Base-by-base conservation (phyloP, 2,797 vertebrate genomes). In the Lophius americanus region DNA sequence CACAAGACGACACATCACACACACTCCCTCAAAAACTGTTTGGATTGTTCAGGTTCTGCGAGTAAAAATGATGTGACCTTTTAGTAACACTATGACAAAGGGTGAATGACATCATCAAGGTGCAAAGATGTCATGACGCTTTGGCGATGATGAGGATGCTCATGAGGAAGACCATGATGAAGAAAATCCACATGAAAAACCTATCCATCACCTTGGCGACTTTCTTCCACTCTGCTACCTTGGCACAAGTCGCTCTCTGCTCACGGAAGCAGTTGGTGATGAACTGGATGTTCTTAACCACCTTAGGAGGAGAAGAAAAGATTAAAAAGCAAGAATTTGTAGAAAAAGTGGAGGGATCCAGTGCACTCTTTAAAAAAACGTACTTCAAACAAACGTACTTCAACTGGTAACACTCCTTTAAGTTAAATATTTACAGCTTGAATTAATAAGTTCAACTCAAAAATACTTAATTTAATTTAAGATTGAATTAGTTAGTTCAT, bases 171-270 rank as follows among this genome's bases (percentile, higher is more conserved):
- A 99, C 97, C 97, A 99, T 99, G 23, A 95, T 58, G 74, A 99
- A 99, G 84, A 99, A 99, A 81, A 98, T 91, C 98, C 98, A 99
- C 98, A 99, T 99, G 87, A 99, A 99, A 89, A 99, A 99, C 4
- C 98, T 89, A 82, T 99, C 98, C 95, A 99, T 98, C 88, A 99
- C 98, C 92, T 98, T 99, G 50, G 98, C 98, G 0, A 99, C 95
- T 81, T 98, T 99, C 87, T 98, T 99, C 98, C 98, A 99, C 58
- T 99, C 96, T 0, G 95, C 94, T 6, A 94, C 95, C 91, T 96
- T 98, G 70, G 94, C 92, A 5, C 91, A 86, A 35, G 95, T 96
- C 8, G 95, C 95, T 85, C 91, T 95, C 83, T 99, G 96, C 83
- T 98, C 97, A 32, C 94, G 91, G 77, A 98, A 94, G 81, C 96